Base-by-base conservation (phyloP, 2,888 invertebrate species). In the Blastobasis adustella region DNA sequence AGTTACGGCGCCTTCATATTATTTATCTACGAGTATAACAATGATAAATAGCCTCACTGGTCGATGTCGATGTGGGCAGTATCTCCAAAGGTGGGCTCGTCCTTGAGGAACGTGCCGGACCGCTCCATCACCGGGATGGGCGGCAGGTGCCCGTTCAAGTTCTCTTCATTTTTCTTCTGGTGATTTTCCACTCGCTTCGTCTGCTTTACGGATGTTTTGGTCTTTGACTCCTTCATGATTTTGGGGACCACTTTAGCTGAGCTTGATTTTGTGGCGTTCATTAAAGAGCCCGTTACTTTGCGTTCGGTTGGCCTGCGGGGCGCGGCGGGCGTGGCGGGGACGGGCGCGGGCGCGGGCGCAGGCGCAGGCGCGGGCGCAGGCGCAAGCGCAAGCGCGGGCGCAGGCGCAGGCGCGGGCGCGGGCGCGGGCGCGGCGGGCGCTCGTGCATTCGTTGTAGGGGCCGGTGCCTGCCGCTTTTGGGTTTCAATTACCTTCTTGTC, bases 81-180 rank as follows among this genome's bases (percentile, higher is more conserved):
- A 41, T 79, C 76, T 2, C 75, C 74, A 52, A 85, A 85, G 23
- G 92, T 93, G 0, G 94, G 93, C 73, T 94, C 93, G 60, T 94
- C 94, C 73, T 94, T 94, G 10, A 93, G 78, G 68, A 94, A 94
- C 0, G 94, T 94, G 10, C 92, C 93, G 0, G 94, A 94, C 46
- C 94, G 89, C 56, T 89, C 88, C 84, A 91, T 87, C 1, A 65
- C 58, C 0, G 80, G 79, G 38, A 77, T 73, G 4, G 69, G 60
- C 7, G 52, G 54, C 6, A 60, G 40, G 8, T 50, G 58, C 9
- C 59, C 57, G n/a, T 57, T 46, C 39, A 48, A 43, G 45, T 47
- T 9, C 41, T 37, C 46, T 9, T 46, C 36, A 7, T 6, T 6
- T 8, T 40, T 46, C 41, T 37, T 45, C 9, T 46, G 37, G 7